Percentiles rank a stretch among this genome's conserved stretches.
Conservation (phyloP, 1,140 invertebrate genomes). For the Chymomyza costata region DNA sequence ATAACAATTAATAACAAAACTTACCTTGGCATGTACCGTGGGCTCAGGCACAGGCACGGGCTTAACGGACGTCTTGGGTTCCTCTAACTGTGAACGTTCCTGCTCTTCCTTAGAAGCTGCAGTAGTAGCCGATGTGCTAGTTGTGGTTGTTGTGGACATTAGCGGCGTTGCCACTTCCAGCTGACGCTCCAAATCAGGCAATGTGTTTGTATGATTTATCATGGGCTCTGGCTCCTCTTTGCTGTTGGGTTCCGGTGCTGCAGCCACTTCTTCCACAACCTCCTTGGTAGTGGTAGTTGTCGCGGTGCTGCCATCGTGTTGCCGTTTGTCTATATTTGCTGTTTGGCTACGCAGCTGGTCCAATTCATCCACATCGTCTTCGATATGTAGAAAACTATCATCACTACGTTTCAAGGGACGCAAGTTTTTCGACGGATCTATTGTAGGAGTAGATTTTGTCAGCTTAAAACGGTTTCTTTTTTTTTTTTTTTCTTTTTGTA, state of each 20-base stretch:
- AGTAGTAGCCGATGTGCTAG: constrained; percentile 57
- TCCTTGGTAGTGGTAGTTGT: constrained; percentile 58
- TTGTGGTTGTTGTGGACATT: constrained; percentile 45
- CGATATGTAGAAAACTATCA: constrained; percentile 43
- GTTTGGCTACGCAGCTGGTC: constrained; percentile 54
- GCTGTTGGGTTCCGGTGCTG: constrained; percentile 11
- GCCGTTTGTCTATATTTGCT: constrained; percentile 27
- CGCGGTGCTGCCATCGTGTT: constrained; percentile 48
- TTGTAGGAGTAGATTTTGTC: neutral
- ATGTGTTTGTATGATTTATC: constrained; percentile 20
- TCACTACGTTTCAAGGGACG: constrained; percentile 26
- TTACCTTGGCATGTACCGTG: constrained; percentile 48
- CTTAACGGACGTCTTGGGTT: constrained; percentile 47
- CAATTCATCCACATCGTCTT: constrained; percentile 66
- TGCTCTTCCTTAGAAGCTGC: constrained; percentile 50
- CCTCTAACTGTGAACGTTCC: constrained; percentile 50
- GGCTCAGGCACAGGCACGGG: constrained; percentile 14
- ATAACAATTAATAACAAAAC: constrained; percentile 20
- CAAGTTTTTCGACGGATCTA: constrained; percentile 37
- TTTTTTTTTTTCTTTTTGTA: neutral
- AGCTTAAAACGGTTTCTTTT: neutral
- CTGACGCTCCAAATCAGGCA: constrained; percentile 61
- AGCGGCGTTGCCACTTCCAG: constrained; percentile 60
- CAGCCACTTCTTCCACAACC: constrained; percentile 43
- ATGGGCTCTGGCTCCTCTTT: constrained; percentile 22